These are phyloP conservation scores for Cephus rjabovi DNA, from an alignment of 2,888 invertebrate genomes.

Conservation along the genomic window DNA sequence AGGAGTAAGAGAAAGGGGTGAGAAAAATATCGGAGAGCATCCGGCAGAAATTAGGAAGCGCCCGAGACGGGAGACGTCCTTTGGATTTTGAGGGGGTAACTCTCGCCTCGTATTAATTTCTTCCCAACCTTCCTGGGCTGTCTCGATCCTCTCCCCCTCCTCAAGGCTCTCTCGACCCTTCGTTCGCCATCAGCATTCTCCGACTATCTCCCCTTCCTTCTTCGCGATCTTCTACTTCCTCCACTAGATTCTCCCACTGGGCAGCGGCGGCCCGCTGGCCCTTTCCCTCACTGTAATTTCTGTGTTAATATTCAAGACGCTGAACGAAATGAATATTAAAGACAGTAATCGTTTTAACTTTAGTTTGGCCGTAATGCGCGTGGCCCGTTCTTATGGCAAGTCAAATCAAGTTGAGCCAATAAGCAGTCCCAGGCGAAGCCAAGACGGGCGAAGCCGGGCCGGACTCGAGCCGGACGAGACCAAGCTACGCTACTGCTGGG, in stretches of 20 bases:
- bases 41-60: conserved; percentile 32
- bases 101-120: conserved; percentile 9
- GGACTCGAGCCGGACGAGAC: not conserved
- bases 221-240: not conserved
- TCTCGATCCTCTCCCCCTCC: not conserved
- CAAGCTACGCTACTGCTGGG: not conserved
- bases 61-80: conserved; percentile 26
- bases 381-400: not conserved
- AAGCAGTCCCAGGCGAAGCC: not conserved
- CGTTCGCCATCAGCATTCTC: not conserved
- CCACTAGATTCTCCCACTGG: not conserved
- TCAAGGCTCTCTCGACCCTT: not conserved
- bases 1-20: conserved; percentile 41
- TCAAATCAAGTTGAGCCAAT: not conserved
- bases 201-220: not conserved
- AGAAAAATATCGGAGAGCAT: conserved; percentile 54
- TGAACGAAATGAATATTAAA: conserved; percentile 63
- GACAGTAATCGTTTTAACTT: conserved; percentile 61
- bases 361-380: conserved; percentile 37
- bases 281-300: conserved; percentile 38
- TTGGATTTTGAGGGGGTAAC: conserved; percentile 23
- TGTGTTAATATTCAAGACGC: conserved; percentile 60
- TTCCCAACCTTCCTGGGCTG: not conserved
- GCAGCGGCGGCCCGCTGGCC: not conserved
- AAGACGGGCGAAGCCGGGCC: not conserved